A percentile compares a stretch with the other conserved stretches of the same genome.
phyloP scores from a whole-genome alignment of 2,113 vertebrate genomes.

The Rousettus leschenaultii region DNA sequence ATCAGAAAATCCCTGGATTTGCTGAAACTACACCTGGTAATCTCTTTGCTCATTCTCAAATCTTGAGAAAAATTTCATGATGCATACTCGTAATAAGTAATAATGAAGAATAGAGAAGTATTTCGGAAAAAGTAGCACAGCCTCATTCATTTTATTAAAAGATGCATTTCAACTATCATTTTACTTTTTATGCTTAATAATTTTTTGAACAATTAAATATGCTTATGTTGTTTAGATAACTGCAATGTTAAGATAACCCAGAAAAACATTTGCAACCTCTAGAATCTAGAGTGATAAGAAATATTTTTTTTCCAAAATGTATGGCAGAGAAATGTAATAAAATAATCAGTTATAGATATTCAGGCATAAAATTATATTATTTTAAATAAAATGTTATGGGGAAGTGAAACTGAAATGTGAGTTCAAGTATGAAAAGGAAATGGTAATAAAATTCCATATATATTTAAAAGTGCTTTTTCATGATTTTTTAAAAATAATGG shows the following conservation, averaged over 20 bases:
- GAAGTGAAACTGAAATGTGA: neutral
- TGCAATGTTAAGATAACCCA: neutral
- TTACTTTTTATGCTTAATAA: neutral
- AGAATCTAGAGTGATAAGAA: neutral
- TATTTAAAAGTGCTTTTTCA: neutral
- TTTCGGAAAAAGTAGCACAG: neutral
- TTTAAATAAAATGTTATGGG: neutral
- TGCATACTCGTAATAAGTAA: neutral
- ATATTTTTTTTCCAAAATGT: neutral
- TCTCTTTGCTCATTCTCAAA: neutral
- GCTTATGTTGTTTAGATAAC: neutral
- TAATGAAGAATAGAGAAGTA: neutral
- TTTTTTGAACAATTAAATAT: neutral
- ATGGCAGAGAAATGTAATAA: neutral
- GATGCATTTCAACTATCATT: neutral
- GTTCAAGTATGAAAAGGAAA: neutral
- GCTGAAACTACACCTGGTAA: neutral
- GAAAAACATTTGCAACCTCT: neutral
- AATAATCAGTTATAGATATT: neutral
- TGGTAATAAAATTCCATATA: neutral
- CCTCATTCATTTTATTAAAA: neutral
- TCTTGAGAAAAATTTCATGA: neutral
- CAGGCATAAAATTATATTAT: neutral
- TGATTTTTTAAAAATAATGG: neutral
- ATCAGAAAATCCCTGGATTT: neutral